Base-by-base conservation (phyloP, 2,797 vertebrate species). In the Alosa sapidissima region DNA sequence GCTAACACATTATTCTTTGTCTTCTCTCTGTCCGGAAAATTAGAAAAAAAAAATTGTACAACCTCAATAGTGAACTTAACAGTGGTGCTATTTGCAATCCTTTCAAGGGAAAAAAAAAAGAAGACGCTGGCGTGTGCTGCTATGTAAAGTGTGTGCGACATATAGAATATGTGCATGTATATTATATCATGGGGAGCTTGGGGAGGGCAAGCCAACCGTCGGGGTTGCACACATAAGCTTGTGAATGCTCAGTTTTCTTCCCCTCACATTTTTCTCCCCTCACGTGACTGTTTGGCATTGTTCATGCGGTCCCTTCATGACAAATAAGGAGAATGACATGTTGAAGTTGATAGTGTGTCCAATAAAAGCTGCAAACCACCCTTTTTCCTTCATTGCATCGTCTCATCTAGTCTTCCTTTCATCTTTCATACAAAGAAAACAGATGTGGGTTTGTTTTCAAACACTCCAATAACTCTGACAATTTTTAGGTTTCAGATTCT, bases 141-240 rank as follows among this genome's bases (percentile, higher is more conserved):
- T 78, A 45, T 78, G 72, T 47, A 47, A 78, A 78, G 72, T 85
- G 68, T 82, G 41, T 81, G 82, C 19, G 9, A 81, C 85, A 88
- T 85, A 82, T 85, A 81, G 14, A 85, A 84, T 85, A 84, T 82
- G 87, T 45, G 87, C 89, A 89, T 90, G 87, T 83, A 81, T 65
- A 86, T 81, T 85, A 86, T 85, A 82, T 65, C 47, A 60, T 51
- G 54, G 84, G 88, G 68, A 24, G 78, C 19, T 62, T 65, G 75
- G 14, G 72, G 21, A 13, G 16, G n/a, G 14, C 21, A 24, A 45
- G 72, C 72, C 72, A 45, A 41, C 36, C 47, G 72, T 47, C 72
- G 4, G 33, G 36, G 10, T 72, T 6, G 72, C 19, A 19, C 72
- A 78, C 72, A 21, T 78, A 36, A 78, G 72, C 72, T 78, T 78